phyloP scores from a whole-genome alignment of 2,113 vertebrate species.

The Indri indri region DNA sequence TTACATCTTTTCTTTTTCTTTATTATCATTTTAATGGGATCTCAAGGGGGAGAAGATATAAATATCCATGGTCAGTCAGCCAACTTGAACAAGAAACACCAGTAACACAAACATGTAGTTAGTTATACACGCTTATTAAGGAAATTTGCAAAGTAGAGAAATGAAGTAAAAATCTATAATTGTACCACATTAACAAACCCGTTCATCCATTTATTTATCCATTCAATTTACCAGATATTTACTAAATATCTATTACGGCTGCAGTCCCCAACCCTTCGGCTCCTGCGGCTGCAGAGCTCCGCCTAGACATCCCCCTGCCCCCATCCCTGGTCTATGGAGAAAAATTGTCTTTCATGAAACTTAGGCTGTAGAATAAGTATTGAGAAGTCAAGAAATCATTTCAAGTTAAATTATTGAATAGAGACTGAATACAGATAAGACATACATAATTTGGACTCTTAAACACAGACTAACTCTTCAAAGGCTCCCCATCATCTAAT shows the following conservation, averaged over 20 bases:
- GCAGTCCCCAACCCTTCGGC: too few relatives aligned
- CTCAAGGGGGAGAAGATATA: not conserved
- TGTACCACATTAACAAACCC: not conserved
- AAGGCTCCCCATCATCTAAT: not conserved
- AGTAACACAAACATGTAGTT: not conserved
- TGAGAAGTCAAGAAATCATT: not conserved
- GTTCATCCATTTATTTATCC: not conserved
- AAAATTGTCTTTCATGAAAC: too few relatives aligned
- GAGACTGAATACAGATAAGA: not conserved
- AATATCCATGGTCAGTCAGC: not conserved
- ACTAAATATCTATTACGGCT: not conserved
- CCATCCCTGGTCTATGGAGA: too few relatives aligned
- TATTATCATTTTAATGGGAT: not conserved
- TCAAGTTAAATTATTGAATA: slow-evolving; percentile 1
- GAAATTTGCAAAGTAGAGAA: not conserved
- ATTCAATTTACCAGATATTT: not conserved
- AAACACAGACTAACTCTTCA: not conserved
- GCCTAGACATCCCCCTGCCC: too few relatives aligned
- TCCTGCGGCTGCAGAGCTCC: too few relatives aligned
- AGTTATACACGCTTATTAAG: not conserved
- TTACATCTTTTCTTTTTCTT: not conserved
- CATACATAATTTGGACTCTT: not conserved
- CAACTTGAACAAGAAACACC: not conserved
- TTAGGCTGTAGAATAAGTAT: not conserved
- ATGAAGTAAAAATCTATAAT: not conserved